Evolutionary conservation across 1,140 invertebrate species (phyloP).

Genomic region (Vanessa tameamea): DNA sequence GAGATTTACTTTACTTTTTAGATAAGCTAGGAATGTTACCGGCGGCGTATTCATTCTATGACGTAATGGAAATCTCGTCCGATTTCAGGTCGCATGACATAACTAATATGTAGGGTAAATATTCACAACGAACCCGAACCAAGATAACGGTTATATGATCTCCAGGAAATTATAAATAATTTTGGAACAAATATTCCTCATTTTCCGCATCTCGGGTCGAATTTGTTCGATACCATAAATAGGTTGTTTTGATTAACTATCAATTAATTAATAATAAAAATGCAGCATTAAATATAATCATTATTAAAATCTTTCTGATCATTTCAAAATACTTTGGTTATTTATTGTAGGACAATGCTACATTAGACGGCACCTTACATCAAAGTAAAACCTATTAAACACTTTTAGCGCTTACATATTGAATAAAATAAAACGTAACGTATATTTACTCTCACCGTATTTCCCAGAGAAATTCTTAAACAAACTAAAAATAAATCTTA

Average conservation of each 20-base stretch:
- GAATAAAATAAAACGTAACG: background rate
- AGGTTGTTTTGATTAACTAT: no score
- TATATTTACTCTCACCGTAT: constrained; percentile 15
- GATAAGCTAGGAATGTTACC: background rate
- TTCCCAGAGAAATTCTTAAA: constrained; percentile 13
- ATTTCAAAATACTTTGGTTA: no score
- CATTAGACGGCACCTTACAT: no score
- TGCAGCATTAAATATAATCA: no score
- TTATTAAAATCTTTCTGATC: no score
- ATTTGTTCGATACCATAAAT: no score
- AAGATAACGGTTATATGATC: background rate
- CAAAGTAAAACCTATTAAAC: no score
- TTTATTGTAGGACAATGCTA: no score
- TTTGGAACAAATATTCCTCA: no score
- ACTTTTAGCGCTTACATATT: background rate
- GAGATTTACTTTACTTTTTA: background rate
- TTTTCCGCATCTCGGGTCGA: no score
- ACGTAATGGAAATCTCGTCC: constrained; percentile 3
- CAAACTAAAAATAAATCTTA: constrained; percentile 2
- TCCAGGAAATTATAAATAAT: no score
- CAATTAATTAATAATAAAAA: no score
- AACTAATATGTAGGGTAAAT: constrained; percentile 4
- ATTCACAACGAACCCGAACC: background rate
- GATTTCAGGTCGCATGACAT: background rate
- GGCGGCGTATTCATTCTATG: background rate